Conservation (phyloP, 2,797 vertebrate species). For the Menidia menidia region DNA sequence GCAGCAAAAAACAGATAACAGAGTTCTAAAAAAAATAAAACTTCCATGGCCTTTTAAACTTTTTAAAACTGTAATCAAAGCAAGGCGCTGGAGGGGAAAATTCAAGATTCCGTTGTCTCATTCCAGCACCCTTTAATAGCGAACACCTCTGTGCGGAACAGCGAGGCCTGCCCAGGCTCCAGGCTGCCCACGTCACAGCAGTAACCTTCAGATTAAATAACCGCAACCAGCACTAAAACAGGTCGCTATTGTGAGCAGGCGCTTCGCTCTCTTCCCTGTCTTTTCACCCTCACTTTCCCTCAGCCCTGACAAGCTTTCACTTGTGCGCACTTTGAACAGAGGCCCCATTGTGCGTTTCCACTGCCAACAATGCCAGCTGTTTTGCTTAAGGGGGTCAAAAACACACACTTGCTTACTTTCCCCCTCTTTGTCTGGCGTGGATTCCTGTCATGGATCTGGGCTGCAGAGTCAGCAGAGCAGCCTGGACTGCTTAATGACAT, state of each 20-base stretch:
- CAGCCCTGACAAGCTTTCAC: conserved; percentile 71
- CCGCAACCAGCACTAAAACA: conserved; percentile 44
- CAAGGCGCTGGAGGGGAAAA: conserved; percentile 14
- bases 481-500: conserved; percentile 35
- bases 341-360: conserved; percentile 76
- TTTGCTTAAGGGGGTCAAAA: conserved; percentile 66
- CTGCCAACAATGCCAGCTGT: conserved; percentile 79
- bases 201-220: conserved; percentile 40
- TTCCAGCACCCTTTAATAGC: conserved; percentile 3
- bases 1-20: background rate
- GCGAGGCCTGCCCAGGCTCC: conserved; percentile 9
- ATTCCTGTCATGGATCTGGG: conserved; percentile 74
- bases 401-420: conserved; percentile 80
- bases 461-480: conserved; percentile 64
- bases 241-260: conserved; percentile 57
- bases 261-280: conserved; percentile 44
- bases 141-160: background rate
- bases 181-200: conserved; percentile 25
- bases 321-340: conserved; percentile 78
- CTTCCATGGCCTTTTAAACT: background rate
- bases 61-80: background rate
- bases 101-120: conserved; percentile 10
- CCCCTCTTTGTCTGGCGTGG: conserved; percentile 63
- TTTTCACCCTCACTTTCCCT: conserved; percentile 55
- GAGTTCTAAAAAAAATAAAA: background rate